phyloP scores from a whole-genome alignment of 2,113 vertebrate species.

The Heliornis fulica region DNA sequence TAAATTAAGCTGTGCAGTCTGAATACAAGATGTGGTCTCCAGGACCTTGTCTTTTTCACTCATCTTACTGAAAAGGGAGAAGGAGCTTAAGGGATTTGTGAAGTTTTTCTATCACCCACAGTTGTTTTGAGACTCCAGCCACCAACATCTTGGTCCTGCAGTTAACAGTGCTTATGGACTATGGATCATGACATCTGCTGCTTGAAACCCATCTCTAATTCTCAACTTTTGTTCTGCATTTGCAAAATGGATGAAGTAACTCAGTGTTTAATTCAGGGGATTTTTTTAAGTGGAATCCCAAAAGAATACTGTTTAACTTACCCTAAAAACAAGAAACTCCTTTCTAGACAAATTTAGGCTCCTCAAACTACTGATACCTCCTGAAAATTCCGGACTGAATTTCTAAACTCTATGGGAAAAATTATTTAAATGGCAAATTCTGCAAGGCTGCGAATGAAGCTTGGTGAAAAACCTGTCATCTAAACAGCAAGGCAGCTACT shows the following conservation, averaged over 20 bases:
- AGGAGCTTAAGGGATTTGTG: not conserved
- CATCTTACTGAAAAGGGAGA: not conserved
- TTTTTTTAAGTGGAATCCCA: not conserved
- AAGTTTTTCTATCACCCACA: not conserved
- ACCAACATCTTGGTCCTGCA: not conserved
- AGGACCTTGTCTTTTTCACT: not conserved
- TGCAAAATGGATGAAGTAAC: not conserved
- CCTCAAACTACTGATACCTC: not conserved
- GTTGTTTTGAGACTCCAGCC: not conserved
- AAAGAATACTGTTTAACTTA: not conserved
- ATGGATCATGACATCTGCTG: not conserved
- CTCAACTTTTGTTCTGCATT: not conserved
- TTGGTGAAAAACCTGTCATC: not conserved
- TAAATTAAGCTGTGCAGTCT: not conserved
- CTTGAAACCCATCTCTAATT: not conserved
- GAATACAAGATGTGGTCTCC: not conserved
- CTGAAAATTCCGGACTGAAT: not conserved
- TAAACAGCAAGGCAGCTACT: not conserved
- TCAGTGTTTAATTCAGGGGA: not conserved
- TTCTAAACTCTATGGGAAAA: not conserved
- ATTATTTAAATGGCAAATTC: not conserved
- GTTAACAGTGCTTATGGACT: not conserved
- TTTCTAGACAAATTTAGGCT: not conserved
- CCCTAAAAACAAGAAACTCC: not conserved
- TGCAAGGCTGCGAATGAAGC: not conserved